Evolutionary conservation across 1,140 invertebrate species (phyloP), one percentile per base, ranked within the genome.

Genomic region (Zeugodacus cucurbitae): DNA sequence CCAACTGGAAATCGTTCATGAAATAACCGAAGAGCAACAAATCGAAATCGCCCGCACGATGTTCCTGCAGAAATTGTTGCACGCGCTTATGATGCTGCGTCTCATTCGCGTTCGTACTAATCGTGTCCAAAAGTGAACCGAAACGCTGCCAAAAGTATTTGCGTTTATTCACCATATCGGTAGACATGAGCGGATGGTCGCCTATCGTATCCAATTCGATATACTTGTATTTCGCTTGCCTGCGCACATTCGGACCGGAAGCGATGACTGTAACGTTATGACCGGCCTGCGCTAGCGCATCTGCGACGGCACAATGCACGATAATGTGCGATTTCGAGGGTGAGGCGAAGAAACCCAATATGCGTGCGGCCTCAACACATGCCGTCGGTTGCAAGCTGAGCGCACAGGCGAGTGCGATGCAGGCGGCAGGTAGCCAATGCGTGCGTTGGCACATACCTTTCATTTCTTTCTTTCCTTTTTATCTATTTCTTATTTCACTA

Each of bases 231-330:
- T 70, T 70, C 26, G 85, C 82, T 3, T 89, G 74, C 11, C 62
- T 26, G 7, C 41, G 29, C 22, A 74, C 8, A 87, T 88, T 87
- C 32, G 85, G 82, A 5, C 67, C 29, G 17, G 37, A 57, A 58
- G 74, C 64, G 22, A 89, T 54, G n/a, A 91, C 89, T 32, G 90
- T 91, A 17, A 91, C 89, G 74, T 91, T 74, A 87, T 91, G 91
- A 37, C 91, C 91, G 64, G 88, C 88, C n/a, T 89, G 78, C 14
- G 89, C 89, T 54, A 91, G 44, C 86, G 89, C 88, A 57, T 90
- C 86, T 3, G 89, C 87, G 32, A 90, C 86, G 7, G 89, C 87
- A 67, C 89, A 87, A 17, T 89, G 89, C 32, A 89, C 89, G 5
- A 91, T 88, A 14, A 90, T 88, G 82, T 91, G 91, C 8, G 90